Evolutionary conservation across 2,113 vertebrate species (phyloP).

Genomic region (Mionectes macconnelli): DNA sequence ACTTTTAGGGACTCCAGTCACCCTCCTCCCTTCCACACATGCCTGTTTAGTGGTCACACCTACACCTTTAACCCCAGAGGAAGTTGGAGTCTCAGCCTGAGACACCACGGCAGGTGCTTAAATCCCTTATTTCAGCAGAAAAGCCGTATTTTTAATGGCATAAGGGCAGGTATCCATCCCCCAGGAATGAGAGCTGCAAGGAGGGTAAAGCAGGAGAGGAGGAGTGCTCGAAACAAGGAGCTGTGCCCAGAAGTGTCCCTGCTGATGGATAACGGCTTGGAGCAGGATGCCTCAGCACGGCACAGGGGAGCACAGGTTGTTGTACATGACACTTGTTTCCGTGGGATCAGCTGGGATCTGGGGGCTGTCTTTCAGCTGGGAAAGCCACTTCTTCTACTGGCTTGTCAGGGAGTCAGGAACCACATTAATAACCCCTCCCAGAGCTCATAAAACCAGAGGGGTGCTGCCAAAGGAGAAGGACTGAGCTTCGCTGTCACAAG

Average conservation of each 20-base stretch:
- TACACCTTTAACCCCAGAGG: background rate
- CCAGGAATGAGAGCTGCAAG: background rate
- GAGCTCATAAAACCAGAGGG: conserved; percentile 32
- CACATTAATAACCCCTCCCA: background rate
- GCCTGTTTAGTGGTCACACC: background rate
- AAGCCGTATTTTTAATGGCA: rapidly evolving
- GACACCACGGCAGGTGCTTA: background rate
- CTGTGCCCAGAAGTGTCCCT: background rate
- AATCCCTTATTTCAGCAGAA: background rate
- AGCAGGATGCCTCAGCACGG: background rate
- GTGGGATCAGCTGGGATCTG: background rate
- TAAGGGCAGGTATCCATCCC: background rate
- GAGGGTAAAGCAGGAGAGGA: background rate
- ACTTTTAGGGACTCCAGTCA: background rate
- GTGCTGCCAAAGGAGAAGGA: conserved; percentile 29
- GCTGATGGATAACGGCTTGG: background rate
- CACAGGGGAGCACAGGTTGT: background rate
- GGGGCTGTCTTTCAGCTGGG: background rate
- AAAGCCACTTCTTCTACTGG: background rate
- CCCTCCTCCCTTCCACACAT: rapidly evolving
- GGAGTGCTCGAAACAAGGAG: background rate
- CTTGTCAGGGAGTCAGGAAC: background rate
- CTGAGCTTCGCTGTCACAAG: background rate
- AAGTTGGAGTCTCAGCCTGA: background rate
- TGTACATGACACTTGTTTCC: background rate